phyloP scores from a whole-genome alignment of 1,140 invertebrate species.

The Babylonia areolata region DNA sequence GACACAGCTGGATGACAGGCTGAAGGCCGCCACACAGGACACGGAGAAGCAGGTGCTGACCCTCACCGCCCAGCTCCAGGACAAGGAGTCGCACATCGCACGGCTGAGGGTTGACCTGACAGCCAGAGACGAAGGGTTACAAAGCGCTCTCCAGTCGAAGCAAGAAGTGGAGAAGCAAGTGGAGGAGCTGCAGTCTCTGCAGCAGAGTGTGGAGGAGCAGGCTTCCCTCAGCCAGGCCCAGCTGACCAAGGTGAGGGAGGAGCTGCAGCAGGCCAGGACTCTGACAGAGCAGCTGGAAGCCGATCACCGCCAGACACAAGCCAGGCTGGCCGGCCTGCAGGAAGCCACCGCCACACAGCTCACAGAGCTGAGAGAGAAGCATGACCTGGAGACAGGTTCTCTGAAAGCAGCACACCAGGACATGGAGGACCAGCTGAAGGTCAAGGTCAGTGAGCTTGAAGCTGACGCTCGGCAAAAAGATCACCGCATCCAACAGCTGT shows the following conservation, averaged over 20 bases:
- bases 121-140: conserved; percentile 6
- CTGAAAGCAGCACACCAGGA: conserved; percentile 31
- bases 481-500: neutral
- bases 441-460: conserved; percentile 36
- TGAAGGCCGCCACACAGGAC: neutral
- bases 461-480: conserved; percentile 3
- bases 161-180: conserved; percentile 38
- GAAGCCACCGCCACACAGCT: neutral
- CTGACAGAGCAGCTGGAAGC: neutral
- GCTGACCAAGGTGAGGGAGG: neutral
- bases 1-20: no score
- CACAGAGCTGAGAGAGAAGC: neutral
- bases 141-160: conserved; percentile 32
- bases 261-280: conserved; percentile 15
- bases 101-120: neutral
- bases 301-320: neutral
- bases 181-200: conserved; percentile 24
- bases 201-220: conserved; percentile 13
- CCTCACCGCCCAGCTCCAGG: neutral
- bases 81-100: neutral
- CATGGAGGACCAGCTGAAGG: conserved; percentile 17
- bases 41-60: neutral
- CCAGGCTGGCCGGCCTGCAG: neutral
- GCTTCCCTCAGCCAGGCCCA: conserved; percentile 15
- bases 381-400: neutral